Evolutionary conservation across 2,797 vertebrate species (phyloP), one percentile per base, ranked within the genome.

Genomic region (Diglossa cyanea): DNA sequence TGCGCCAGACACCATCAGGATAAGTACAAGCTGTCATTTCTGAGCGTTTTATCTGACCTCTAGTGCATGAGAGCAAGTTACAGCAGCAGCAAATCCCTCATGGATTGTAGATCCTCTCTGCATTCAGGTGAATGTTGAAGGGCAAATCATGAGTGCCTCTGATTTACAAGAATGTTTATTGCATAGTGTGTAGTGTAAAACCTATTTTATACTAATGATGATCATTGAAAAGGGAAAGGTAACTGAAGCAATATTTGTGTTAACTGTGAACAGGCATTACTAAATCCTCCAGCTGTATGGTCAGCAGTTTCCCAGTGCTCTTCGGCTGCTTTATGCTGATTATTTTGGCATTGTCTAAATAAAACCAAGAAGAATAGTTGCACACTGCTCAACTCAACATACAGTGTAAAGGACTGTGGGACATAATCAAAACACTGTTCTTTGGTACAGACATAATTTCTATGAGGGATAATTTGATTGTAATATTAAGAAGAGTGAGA

Each of bases 111-210:
- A 30, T 90, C 61, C 57, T 51, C 58, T 66, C 70, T 71, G 66
- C 74, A 11, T 86, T 77, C 62, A 61, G 65, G 20, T 48, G 55
- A 74, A 78, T 21, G 23, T 72, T 55, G 45, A 90, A 58, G 73
- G 73, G n/a, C 63, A 85, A 67, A 73, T 90, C 87, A 61, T 45
- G 86, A 82, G 93, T 90, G 90, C 93, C 75, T 77, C 81, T 76
- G 94, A 86, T 86, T 75, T 78, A 91, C 82, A 73, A 30, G 62
- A 79, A 86, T 88, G 79, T 94, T 28, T 61, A 4, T 61, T 86
- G 79, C 33, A 23, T 73, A 50, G 39, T 55, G 30, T 37, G 15
- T 39, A 58, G 50, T 55, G 33, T 82, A 66, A 92, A 89, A 74
- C 68, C 63, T 77, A 3, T 76, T 81, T 86, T 86, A 63, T 37